A percentile compares a stretch with the other conserved stretches of the same genome.
Conservation (phyloP, 2,113 vertebrate species). For the Cricetomys ansorgei region DNA sequence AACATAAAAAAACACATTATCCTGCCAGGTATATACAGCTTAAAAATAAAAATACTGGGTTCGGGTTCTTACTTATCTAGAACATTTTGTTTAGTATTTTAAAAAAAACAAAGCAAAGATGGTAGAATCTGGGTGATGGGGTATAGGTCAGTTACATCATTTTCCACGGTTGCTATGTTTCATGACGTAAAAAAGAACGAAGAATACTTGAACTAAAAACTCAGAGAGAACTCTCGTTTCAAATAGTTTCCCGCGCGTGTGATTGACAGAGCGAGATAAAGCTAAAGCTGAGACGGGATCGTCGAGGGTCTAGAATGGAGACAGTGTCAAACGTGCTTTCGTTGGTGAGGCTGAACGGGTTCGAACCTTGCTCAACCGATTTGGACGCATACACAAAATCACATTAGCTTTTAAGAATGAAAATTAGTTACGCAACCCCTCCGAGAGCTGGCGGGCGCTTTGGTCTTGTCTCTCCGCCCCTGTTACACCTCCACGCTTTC, state of each 20-base stretch:
- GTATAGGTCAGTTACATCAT: neutral
- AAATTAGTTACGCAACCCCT: neutral
- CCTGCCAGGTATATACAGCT: neutral
- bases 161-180: slow-evolving; percentile 31
- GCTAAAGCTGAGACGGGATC: slow-evolving; percentile 9
- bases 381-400: neutral
- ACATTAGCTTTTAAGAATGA: neutral
- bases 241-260: slow-evolving; percentile 52
- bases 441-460: neutral
- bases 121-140: neutral
- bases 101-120: neutral
- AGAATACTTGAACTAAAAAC: slow-evolving; percentile 44
- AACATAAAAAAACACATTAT: slow-evolving; percentile 9
- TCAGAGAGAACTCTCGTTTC: neutral
- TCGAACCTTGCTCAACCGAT: neutral
- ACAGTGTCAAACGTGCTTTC: neutral
- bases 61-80: slow-evolving; percentile 7
- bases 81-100: slow-evolving; percentile 18
- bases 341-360: neutral
- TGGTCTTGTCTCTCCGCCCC: neutral
- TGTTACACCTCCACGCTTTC: neutral
- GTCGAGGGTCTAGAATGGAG: slow-evolving; percentile 9
- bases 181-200: neutral
- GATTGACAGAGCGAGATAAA: slow-evolving; percentile 1
- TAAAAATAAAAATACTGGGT: slow-evolving; percentile 15